phyloP scores from a whole-genome alignment of 2,113 vertebrate species.

The Nesogale talazaci region DNA sequence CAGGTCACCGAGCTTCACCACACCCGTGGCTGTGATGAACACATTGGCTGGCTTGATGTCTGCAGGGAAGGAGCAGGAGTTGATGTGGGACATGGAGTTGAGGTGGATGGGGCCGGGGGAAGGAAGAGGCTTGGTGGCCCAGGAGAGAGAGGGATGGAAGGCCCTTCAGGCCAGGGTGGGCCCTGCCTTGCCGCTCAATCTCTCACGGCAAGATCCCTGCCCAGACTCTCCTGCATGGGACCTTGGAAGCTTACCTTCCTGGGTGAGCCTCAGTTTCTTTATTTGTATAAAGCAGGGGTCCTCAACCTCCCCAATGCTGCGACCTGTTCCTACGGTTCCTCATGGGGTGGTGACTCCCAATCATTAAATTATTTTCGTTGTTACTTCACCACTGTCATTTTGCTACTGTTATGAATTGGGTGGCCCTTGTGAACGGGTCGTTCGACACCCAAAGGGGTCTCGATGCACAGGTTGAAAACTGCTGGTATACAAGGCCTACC shows the following conservation, averaged over 20 bases:
- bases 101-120: background rate
- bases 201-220: background rate
- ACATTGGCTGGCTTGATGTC: conserved; percentile 95
- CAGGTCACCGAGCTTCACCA: conserved; percentile 93
- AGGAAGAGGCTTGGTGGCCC: background rate
- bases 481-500: background rate
- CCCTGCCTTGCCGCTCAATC: background rate
- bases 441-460: too few species aligned
- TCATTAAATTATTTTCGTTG: too few species aligned
- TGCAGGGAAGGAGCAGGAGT: conserved; percentile 77
- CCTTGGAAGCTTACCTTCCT: background rate
- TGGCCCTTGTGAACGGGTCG: too few species aligned
- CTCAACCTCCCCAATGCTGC: too few species aligned
- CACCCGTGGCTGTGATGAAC: conserved; percentile 92
- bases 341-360: too few species aligned
- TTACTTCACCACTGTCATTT: too few species aligned
- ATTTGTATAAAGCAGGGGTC: background rate
- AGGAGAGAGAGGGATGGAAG: background rate
- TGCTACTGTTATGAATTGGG: too few species aligned
- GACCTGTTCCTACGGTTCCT: too few species aligned
- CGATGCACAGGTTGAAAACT: too few species aligned
- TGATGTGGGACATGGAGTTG: background rate
- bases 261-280: background rate
- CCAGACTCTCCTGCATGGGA: background rate
- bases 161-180: background rate